Evolutionary conservation across 1,140 invertebrate species (phyloP), one percentile per base, ranked within the genome.

Genomic region (Diplogasteroides magnus): DNA sequence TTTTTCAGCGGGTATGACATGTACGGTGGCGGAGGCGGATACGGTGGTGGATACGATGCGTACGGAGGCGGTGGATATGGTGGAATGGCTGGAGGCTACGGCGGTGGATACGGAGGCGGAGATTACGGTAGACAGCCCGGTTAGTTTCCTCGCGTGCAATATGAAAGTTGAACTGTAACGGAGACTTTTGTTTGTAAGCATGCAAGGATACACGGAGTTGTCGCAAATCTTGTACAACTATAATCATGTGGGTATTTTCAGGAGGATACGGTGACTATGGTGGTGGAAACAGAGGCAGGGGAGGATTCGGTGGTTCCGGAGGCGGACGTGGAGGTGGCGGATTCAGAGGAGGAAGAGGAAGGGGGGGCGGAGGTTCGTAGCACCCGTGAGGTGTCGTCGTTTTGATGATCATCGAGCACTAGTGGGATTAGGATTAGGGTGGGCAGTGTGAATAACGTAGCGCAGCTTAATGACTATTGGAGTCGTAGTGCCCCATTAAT

Each of bases 291-390:
- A n/a, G n/a, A n/a, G n/a, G n/a, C n/a, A n/a, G n/a, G n/a, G n/a
- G n/a, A n/a, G n/a, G n/a, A n/a, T n/a, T n/a, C n/a, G n/a, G n/a
- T 26, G 70, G 61, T 28, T 74, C 58, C 57, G 64, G 76, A 61
- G 64, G 67, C 25, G 67, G 67, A 27, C 60, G 60, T 59, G 37
- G 59, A 64, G 61, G 58, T 13, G 72, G 71, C 15, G 71, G 72
- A 55, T 65, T 31, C 29, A 31, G 66, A 64, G 69, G 74, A 71
- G 31, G 55, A 61, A 26, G 61, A 57, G 64, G 67, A 26, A 56
- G 69, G 73, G 31, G 48, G 31, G 31, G 61, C 29, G 19, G 68
- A 68, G 57, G 63, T 58, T n/a, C n/a, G n/a, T n/a, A n/a, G n/a
- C n/a, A 25, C 68, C 31, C 23, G 48, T 31, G 62, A 29, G 61